Evolutionary conservation across 2,797 vertebrate species (phyloP).

Genomic region (Gymnopithys bicolor): DNA sequence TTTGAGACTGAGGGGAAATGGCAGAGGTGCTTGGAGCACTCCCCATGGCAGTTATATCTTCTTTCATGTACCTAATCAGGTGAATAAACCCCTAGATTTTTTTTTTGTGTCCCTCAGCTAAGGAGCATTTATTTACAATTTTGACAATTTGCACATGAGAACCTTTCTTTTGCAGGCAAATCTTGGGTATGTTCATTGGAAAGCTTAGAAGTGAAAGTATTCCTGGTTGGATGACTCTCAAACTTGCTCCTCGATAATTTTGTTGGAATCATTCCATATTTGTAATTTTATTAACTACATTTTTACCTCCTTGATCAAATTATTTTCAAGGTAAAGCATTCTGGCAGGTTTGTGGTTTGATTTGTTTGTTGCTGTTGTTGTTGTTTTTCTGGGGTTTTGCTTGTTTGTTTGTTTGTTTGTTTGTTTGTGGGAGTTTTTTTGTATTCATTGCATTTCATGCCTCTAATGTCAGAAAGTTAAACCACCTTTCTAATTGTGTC

Average conservation of each 20-base stretch:
- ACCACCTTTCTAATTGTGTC: background rate
- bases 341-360: background rate
- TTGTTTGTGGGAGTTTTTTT: background rate
- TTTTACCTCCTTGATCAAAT: background rate
- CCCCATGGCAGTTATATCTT: background rate
- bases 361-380: too few species aligned
- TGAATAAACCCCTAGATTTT: background rate
- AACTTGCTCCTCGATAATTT: background rate
- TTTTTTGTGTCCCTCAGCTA: background rate
- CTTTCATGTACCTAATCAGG: background rate
- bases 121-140: background rate
- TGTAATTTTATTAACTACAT: background rate
- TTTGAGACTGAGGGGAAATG: background rate
- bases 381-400: too few species aligned
- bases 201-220: background rate
- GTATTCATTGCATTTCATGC: background rate
- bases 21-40: background rate
- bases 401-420: too few species aligned
- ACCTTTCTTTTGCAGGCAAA: background rate
- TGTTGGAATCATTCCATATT: background rate
- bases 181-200: background rate
- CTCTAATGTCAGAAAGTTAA: background rate
- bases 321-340: background rate
- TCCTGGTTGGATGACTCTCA: background rate
- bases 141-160: background rate